Evolutionary conservation across 2,113 vertebrate species (phyloP).

Genomic region (Prinia subflava): DNA sequence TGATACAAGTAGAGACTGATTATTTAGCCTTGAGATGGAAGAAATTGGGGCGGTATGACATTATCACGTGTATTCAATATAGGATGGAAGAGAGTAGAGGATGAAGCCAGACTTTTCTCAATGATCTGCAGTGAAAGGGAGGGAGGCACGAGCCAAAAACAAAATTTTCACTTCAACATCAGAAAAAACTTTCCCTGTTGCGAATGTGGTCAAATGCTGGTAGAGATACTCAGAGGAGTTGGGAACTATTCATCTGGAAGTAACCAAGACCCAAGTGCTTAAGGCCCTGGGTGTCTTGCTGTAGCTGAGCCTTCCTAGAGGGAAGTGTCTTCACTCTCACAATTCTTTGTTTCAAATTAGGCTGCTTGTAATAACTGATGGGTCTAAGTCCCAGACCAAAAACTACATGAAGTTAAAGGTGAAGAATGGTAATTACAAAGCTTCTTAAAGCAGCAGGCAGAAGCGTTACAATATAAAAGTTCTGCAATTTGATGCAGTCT

Average conservation of each 20-base stretch:
- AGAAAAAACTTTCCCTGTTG: not conserved
- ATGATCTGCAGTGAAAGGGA: not conserved
- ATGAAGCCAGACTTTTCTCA: not conserved
- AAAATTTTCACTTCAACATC: not conserved
- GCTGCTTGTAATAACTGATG: not conserved
- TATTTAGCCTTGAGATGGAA: not conserved
- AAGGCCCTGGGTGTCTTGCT: not conserved
- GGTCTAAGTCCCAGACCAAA: not conserved
- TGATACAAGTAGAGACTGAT: not conserved
- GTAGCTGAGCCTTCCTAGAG: not conserved
- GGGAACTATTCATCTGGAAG: not conserved
- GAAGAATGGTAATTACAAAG: not conserved
- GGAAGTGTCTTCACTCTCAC: not conserved
- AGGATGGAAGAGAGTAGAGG: not conserved
- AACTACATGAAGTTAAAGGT: not conserved
- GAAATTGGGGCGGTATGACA: fast-evolving
- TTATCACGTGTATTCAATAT: not conserved
- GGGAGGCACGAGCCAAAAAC: not conserved
- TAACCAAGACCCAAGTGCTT: not conserved
- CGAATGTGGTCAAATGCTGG: not conserved
- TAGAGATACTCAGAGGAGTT: not conserved
- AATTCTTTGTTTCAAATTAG: not conserved
- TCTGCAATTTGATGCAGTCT: not conserved
- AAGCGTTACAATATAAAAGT: not conserved
- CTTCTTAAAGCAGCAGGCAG: not conserved